Base-by-base conservation (phyloP, 2,113 vertebrate genomes). In the Mystacornis crossleyi region DNA sequence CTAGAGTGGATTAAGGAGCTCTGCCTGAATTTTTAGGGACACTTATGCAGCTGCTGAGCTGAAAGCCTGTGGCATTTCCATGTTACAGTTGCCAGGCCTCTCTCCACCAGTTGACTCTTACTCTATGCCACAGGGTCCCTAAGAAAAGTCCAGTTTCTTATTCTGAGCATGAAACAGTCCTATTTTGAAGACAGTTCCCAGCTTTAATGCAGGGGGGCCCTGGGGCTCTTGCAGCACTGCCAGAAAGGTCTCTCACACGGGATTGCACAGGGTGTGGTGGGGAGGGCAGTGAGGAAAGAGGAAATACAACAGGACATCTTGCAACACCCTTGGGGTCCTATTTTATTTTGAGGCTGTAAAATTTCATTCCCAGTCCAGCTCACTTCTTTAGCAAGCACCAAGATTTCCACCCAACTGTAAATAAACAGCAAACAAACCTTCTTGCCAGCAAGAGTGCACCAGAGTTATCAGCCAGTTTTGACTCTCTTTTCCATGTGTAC, bases 271-370 rank as follows among this genome's bases (percentile, higher is more conserved):
- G 28, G 72, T 78, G 67, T 0, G 8, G 78, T 79, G 71, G 14
- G 74, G 36, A 86, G 8, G 18, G 25, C 18, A 45, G 34, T 36
- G 78, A 92, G 28, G 66, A 91, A 95, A 94, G 88, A 95, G 74
- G 66, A 94, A 96, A 94, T 80, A 40, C 90, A 93, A 82, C 45
- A 81, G 66, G 17, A 83, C 67, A 61, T 94, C 79, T 95, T 93
- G 92, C 96, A 94, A 92, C 50, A 93, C 45, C 23, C 78, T 18
- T 31, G 38, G 28, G 34, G 79, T 78, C 19, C 43, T 67, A 21
- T 18, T 34, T 79, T 65, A n/a, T 86, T 81, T 74, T 33, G 51
- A 65, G 57, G 33, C 33, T 55, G 26, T 20, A 28, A 64, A 91
- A 67, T 10, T 42, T 71, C 28, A 18, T 58, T 61, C 45, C 40